A percentile compares a stretch with the other conserved stretches of the same genome.
phyloP scores from a whole-genome alignment of 2,797 vertebrate species.

The Karalla daura region DNA sequence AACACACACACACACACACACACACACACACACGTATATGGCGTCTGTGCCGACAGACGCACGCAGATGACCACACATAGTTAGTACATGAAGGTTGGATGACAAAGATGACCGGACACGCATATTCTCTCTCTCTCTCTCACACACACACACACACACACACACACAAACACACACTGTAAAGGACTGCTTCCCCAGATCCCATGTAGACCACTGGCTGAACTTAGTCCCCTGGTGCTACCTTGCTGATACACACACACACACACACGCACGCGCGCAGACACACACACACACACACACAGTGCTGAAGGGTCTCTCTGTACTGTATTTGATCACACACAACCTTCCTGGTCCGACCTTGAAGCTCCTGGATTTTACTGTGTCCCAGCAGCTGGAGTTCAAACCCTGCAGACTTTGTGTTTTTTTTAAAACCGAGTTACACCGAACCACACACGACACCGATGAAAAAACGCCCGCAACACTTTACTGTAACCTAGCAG shows the following conservation, averaged over 20 bases:
- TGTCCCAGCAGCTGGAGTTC: slow-evolving; percentile 48
- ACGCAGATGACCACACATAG: slow-evolving; percentile 50
- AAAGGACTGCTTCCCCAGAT: slow-evolving; percentile 71
- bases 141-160: slow-evolving; percentile 36
- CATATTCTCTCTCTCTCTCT: slow-evolving; percentile 11
- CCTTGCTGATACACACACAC: slow-evolving; percentile 55
- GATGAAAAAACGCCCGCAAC: slow-evolving; percentile 49
- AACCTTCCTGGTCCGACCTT: slow-evolving; percentile 68
- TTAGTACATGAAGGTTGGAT: slow-evolving; percentile 74
- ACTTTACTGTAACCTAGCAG: slow-evolving; percentile 44
- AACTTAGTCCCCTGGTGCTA: slow-evolving; percentile 77
- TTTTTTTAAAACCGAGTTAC: no score
- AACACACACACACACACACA: slow-evolving; percentile 27
- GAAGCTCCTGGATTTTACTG: slow-evolving; percentile 73
- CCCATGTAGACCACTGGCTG: slow-evolving; percentile 67
- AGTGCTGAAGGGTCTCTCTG: slow-evolving; percentile 49
- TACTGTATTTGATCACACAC: slow-evolving; percentile 57
- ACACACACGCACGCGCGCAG: slow-evolving; percentile 28
- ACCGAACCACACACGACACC: no score
- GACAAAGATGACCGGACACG: slow-evolving; percentile 44
- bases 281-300: slow-evolving; percentile 32
- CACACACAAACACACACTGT: slow-evolving; percentile 46
- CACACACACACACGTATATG: slow-evolving; percentile 26
- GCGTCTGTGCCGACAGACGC: slow-evolving; percentile 27
- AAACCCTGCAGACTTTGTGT: slow-evolving; percentile 55